phyloP scores from a whole-genome alignment of 2,113 vertebrate genomes.

The Hylia prasina region DNA sequence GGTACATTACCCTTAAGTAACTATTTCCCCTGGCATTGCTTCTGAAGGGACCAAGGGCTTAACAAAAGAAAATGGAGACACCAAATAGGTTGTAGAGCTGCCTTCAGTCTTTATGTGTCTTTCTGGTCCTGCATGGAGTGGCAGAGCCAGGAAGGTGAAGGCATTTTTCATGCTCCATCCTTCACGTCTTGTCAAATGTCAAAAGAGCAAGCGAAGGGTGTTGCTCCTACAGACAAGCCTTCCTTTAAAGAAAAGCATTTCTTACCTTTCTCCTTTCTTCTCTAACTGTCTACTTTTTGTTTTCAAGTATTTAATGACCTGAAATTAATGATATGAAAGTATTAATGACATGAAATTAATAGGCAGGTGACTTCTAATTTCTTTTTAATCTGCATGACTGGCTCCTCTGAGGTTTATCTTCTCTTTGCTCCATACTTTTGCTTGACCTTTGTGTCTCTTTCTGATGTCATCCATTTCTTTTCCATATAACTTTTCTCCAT shows the following conservation, averaged over 20 bases:
- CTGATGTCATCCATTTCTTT: background rate
- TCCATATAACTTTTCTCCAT: background rate
- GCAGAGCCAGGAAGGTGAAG: background rate
- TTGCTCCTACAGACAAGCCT: constrained; percentile 16
- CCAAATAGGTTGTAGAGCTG: background rate
- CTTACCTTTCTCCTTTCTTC: background rate
- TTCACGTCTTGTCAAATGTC: constrained; percentile 40
- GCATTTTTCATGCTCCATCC: constrained; percentile 19
- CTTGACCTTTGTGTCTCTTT: background rate
- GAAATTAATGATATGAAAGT: background rate
- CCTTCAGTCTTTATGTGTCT: background rate
- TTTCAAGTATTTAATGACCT: background rate
- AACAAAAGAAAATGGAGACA: background rate
- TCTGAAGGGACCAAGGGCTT: background rate
- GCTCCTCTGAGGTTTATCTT: background rate
- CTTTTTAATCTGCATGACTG: constrained; percentile 45
- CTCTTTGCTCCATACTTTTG: background rate
- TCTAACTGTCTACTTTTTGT: background rate
- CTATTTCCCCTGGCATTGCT: background rate
- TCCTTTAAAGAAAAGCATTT: background rate
- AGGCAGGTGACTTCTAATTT: background rate
- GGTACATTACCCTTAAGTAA: background rate
- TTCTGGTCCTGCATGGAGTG: background rate
- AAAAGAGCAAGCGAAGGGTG: constrained; percentile 41
- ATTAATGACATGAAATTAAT: constrained; percentile 1